A percentile compares a stretch with the other conserved stretches of the same genome.
These are phyloP conservation scores for Petromus typicus DNA, from an alignment of 2,113 vertebrate genomes.

Conservation along the genomic window DNA sequence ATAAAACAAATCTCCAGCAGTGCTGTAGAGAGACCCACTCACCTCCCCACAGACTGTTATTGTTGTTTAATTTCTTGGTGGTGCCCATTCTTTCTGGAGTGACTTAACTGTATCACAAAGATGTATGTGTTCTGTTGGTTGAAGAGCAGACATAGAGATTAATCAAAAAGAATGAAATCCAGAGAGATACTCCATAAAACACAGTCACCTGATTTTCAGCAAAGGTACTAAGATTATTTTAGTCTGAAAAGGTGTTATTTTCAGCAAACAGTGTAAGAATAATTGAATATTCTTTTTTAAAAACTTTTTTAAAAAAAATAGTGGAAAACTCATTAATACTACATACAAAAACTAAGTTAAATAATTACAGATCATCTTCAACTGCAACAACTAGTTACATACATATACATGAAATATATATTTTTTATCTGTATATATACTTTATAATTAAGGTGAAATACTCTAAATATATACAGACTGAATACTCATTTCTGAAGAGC, in stretches of 20 bases:
- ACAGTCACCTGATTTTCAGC: not conserved
- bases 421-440: not conserved
- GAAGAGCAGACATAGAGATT: not conserved
- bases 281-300: not conserved
- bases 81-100: not conserved
- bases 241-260: not conserved
- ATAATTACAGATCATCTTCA: not conserved
- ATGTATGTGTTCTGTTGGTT: not conserved
- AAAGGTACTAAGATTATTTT: slow-evolving; percentile 22
- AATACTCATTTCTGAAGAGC: not conserved
- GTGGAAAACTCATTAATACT: not conserved
- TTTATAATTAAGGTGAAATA: not conserved
- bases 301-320: not conserved
- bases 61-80: not conserved
- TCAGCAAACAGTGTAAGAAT: not conserved
- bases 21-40: not conserved
- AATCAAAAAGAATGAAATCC: not conserved
- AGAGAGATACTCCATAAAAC: not conserved
- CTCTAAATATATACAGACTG: not conserved
- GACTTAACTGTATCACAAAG: not conserved
- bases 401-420: not conserved
- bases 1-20: not conserved
- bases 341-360: not conserved
- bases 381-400: not conserved
- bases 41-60: not conserved